A percentile compares a stretch with the other conserved stretches of the same genome.
Conservation (phyloP, 2,888 invertebrate species). For the Thymelicus sylvestris region DNA sequence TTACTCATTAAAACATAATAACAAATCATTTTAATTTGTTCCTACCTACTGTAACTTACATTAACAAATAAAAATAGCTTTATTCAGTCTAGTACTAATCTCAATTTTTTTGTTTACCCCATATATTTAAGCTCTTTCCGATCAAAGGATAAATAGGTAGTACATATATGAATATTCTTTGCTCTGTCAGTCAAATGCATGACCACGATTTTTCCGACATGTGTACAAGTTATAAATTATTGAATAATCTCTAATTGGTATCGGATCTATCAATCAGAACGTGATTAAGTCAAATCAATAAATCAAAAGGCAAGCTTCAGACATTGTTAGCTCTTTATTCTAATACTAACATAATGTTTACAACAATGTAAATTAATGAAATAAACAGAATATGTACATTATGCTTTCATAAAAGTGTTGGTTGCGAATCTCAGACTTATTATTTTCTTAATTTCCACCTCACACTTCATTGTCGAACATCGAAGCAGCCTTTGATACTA, state of each 20-base stretch:
- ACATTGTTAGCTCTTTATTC: conserved; percentile 3
- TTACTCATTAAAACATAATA: no score
- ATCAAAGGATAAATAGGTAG: neutral
- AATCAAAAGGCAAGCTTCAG: conserved; percentile 27
- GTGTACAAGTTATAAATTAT: conserved; percentile 71
- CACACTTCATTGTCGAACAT: no score
- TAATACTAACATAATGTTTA: neutral
- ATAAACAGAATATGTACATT: no score
- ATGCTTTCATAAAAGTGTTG: no score
- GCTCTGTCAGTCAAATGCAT: conserved; percentile 52
- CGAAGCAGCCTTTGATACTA: no score
- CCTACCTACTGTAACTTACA: no score
- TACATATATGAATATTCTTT: conserved; percentile 22
- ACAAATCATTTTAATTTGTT: no score
- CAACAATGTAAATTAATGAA: neutral
- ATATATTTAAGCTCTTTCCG: neutral
- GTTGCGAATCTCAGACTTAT: no score
- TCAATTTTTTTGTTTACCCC: no score
- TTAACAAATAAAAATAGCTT: no score
- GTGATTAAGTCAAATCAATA: conserved; percentile 36
- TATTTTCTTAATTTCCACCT: no score
- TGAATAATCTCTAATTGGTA: conserved; percentile 73
- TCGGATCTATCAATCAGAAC: conserved; percentile 65
- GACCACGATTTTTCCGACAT: conserved; percentile 62
- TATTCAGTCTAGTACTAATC: no score